These are phyloP conservation scores for Globicephala melas DNA, from an alignment of 2,113 vertebrate genomes.

Conservation along the genomic window DNA sequence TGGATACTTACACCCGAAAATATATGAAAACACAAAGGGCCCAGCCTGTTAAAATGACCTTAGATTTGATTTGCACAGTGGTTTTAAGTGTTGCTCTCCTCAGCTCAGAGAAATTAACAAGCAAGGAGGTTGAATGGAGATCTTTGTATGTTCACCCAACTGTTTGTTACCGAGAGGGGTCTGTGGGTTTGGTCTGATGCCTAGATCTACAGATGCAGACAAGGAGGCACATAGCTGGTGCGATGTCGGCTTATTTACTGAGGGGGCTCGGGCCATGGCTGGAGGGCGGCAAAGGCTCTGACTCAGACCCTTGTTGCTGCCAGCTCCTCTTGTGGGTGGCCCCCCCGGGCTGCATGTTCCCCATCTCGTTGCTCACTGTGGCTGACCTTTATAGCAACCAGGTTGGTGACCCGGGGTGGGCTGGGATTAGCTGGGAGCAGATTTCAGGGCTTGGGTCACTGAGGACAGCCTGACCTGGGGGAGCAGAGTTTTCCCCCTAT, in stretches of 20 bases:
- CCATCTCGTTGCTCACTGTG: neutral
- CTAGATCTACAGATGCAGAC: slow-evolving; percentile 76
- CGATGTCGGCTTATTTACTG: slow-evolving; percentile 59
- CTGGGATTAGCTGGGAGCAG: neutral
- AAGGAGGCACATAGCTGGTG: slow-evolving; percentile 62
- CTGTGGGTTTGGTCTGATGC: slow-evolving; percentile 76
- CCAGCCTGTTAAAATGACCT: slow-evolving; percentile 23
- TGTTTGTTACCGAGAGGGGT: slow-evolving; percentile 62
- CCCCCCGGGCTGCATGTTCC: neutral
- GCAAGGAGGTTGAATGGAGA: slow-evolving; percentile 63
- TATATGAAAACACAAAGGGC: neutral
- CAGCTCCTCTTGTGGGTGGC: neutral
- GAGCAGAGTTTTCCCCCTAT: neutral
- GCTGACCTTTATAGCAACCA: neutral
- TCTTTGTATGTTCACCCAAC: slow-evolving; percentile 62
- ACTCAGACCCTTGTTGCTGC: slow-evolving; percentile 39
- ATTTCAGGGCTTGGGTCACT: neutral
- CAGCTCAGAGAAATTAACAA: neutral
- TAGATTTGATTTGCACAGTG: slow-evolving; percentile 12
- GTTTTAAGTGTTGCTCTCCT: slow-evolving; percentile 18
- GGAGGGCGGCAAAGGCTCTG: slow-evolving; percentile 42
- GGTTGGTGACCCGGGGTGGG: neutral
- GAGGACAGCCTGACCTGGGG: neutral
- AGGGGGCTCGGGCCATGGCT: slow-evolving; percentile 34
- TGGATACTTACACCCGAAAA: neutral